phyloP scores from a whole-genome alignment of 2,888 invertebrate species.

The Papilio protenor region DNA sequence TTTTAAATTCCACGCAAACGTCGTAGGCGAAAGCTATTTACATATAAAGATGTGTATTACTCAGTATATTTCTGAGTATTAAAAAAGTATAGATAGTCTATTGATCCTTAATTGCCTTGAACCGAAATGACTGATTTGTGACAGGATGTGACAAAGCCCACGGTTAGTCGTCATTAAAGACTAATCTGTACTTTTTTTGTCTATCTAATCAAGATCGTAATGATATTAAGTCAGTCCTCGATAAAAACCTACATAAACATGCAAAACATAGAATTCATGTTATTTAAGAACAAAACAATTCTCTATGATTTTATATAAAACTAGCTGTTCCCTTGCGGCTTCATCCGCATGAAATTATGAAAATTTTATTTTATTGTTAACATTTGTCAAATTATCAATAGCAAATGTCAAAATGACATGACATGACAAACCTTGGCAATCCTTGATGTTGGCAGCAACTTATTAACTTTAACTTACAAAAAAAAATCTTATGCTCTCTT shows the following conservation, averaged over 20 bases:
- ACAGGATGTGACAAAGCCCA: conserved; percentile 28
- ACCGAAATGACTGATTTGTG: neutral
- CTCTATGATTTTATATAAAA: neutral
- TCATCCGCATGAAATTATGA: no score
- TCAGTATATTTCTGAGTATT: neutral
- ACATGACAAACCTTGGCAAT: no score
- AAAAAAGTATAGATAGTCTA: neutral
- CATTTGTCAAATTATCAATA: no score
- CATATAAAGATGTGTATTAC: neutral
- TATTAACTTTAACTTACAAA: no score
- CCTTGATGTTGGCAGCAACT: no score
- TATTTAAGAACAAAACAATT: neutral
- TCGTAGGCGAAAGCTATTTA: neutral
- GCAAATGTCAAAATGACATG: no score
- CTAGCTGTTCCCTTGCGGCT: no score
- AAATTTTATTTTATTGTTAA: no score
- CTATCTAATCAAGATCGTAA: neutral
- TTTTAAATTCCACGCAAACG: no score
- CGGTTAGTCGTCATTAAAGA: neutral
- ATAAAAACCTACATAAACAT: neutral
- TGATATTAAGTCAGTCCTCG: neutral
- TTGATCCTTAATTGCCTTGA: conserved; percentile 2
- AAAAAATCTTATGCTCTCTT: no score
- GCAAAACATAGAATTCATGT: neutral
- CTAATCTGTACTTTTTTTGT: conserved; percentile 33